phyloP scores from a whole-genome alignment of 2,888 invertebrate species.

The Parnassius apollo region DNA sequence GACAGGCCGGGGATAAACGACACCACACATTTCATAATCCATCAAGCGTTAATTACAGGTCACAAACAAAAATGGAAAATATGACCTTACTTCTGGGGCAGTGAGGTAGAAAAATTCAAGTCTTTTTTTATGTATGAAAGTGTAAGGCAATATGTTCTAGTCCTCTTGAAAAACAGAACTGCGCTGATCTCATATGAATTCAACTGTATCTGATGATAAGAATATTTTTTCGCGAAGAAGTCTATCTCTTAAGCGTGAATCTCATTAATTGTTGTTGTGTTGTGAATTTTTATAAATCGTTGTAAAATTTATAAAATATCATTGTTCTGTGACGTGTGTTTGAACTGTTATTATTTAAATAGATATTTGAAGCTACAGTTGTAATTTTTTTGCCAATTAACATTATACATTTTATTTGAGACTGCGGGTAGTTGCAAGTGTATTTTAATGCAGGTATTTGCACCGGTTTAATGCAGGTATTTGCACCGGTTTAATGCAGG shows the following conservation, averaged over 20 bases:
- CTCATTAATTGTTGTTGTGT: constrained; percentile 50
- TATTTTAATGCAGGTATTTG: constrained; percentile 13
- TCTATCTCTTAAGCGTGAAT: not conserved
- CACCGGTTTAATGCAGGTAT: constrained; percentile 25
- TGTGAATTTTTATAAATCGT: constrained; percentile 55
- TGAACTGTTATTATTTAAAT: constrained; percentile 9
- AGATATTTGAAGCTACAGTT: not conserved
- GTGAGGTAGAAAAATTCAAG: no score
- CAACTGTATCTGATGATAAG: no score
- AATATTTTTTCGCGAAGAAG: not conserved
- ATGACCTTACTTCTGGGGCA: no score
- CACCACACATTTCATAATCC: no score
- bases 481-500: constrained; percentile 17
- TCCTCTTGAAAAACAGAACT: no score
- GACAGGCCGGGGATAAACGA: no score
- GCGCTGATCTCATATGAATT: no score
- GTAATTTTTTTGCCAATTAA: not conserved
- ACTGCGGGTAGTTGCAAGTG: constrained; percentile 8
- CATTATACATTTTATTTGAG: not conserved
- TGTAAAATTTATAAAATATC: constrained; percentile 40
- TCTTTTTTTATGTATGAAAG: no score
- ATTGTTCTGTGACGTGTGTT: constrained; percentile 26
- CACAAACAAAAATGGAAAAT: no score
- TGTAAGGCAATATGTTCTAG: no score
- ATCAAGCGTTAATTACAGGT: no score